Evolutionary conservation across 2,888 invertebrate genomes (phyloP).

Genomic region (Sinodicranocentrus sp.): DNA sequence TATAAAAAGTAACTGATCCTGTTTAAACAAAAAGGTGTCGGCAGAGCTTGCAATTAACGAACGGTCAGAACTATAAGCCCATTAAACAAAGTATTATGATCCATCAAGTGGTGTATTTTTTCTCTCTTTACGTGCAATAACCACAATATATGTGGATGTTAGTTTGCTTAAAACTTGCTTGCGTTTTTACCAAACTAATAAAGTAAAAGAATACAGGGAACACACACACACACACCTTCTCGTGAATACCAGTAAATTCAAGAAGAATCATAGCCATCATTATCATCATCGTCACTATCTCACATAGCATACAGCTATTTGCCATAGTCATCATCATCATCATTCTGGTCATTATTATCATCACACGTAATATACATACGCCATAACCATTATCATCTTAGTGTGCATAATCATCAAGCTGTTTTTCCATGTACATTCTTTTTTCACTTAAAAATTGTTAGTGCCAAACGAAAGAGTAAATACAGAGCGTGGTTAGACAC

Average conservation of each 20-base stretch:
- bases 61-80: slow-evolving; percentile 54
- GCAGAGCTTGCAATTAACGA: slow-evolving; percentile 58
- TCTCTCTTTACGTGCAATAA: slow-evolving; percentile 34
- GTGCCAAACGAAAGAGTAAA: background rate
- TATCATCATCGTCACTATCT: slow-evolving; percentile 42
- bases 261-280: slow-evolving; percentile 44
- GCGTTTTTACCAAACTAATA: slow-evolving; percentile 41
- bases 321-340: slow-evolving; percentile 50
- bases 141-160: slow-evolving; percentile 10
- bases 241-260: slow-evolving; percentile 3
- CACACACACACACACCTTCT: slow-evolving; percentile 46
- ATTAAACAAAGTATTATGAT: slow-evolving; percentile 63
- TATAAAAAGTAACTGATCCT: slow-evolving; percentile 53
- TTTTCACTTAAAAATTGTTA: slow-evolving; percentile 30
- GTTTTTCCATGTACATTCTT: slow-evolving; percentile 35
- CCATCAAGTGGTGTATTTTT: slow-evolving; percentile 54
- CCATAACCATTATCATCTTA: slow-evolving; percentile 63
- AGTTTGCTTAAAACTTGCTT: slow-evolving; percentile 33
- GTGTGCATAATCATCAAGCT: slow-evolving; percentile 61
- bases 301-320: slow-evolving; percentile 30
- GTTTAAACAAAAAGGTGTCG: slow-evolving; percentile 59
- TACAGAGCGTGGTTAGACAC: no score
- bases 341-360: slow-evolving; percentile 59
- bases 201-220: slow-evolving; percentile 8
- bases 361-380: slow-evolving; percentile 58